Evolutionary conservation across 1,140 invertebrate species (phyloP), one percentile per base, ranked within the genome.

Genomic region (Phymorhynchus buccinoides): DNA sequence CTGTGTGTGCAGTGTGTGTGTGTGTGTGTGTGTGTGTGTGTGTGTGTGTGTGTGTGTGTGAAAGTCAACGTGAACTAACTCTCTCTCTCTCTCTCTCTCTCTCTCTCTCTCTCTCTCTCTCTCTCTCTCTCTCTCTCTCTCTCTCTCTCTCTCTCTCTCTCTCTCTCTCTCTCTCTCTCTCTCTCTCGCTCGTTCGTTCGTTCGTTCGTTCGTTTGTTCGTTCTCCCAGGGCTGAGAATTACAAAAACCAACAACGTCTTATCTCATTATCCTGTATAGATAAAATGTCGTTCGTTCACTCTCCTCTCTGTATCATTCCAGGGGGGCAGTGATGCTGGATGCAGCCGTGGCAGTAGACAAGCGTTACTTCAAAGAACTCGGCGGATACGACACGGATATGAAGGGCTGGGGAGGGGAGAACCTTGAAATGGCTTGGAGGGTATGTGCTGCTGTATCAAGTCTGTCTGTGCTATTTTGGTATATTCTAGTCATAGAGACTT

Each of bases 371-470:
- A 95, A 95, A 87, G 94, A 97, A 87, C 95, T 99, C 16, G 98
- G 98, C 4, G 84, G 88, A 14, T 93, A 92, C 87, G 92, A 92
- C 83, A 87, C 88, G 32, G 90, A 89, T 90, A 95, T 99, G 89
- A 97, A 95, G 86, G 95, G 95, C 32, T 95, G 95, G 95, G 98
- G 98, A 52, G 98, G 98, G 1, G 98, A 99, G 94, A 99, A 99
- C 94, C 94, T 99, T 48, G 98, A 99, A 94, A 97, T 91, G 84
- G 82, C 89, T 0, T 91, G 90, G 90, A 86, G 90, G 84, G 90
- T 91, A 88, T 80, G 86, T 62, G 37, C 16, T n/a, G n/a, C n/a
- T n/a, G n/a, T n/a, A n/a, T n/a, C n/a, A n/a, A n/a, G n/a, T n/a
- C n/a, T n/a, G n/a, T n/a, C n/a, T n/a, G n/a, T n/a, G n/a, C n/a